phyloP scores from a whole-genome alignment of 1,140 invertebrate species.

The Aphaenogaster rudis region DNA sequence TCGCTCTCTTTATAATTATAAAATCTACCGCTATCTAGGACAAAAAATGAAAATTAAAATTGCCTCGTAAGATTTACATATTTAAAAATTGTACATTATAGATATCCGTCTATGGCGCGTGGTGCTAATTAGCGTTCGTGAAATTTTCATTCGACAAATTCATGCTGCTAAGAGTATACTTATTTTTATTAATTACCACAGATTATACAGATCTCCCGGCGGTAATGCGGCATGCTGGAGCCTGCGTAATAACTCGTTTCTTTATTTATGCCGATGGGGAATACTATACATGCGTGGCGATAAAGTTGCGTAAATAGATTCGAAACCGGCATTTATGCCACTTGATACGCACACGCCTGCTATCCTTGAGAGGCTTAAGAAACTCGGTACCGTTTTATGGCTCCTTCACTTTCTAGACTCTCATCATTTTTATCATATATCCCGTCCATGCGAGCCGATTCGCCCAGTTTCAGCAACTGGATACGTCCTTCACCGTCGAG shows the following conservation, averaged over 20 bases:
- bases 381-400: slow-evolving; percentile 27
- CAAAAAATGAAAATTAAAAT: not conserved
- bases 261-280: slow-evolving; percentile 39
- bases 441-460: not conserved
- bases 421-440: slow-evolving; percentile 36
- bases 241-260: slow-evolving; percentile 27
- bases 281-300: not conserved
- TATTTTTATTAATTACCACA: slow-evolving; percentile 5
- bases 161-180: not conserved
- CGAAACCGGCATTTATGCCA: slow-evolving; percentile 34
- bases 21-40: not conserved
- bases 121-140: not conserved
- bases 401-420: slow-evolving; percentile 51
- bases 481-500: not conserved
- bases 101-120: not conserved
- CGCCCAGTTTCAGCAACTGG: not conserved
- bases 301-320: slow-evolving; percentile 48
- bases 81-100: not conserved
- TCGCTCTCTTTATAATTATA: not conserved
- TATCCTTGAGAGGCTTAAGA: slow-evolving; percentile 52
- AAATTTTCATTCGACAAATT: not conserved
- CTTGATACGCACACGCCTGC: slow-evolving; percentile 46
- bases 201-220: not conserved
- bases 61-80: not conserved
- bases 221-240: not conserved